Conservation (phyloP, 2,113 vertebrate species). For the western clawed frog (Xenopus tropicalis) region DNA sequence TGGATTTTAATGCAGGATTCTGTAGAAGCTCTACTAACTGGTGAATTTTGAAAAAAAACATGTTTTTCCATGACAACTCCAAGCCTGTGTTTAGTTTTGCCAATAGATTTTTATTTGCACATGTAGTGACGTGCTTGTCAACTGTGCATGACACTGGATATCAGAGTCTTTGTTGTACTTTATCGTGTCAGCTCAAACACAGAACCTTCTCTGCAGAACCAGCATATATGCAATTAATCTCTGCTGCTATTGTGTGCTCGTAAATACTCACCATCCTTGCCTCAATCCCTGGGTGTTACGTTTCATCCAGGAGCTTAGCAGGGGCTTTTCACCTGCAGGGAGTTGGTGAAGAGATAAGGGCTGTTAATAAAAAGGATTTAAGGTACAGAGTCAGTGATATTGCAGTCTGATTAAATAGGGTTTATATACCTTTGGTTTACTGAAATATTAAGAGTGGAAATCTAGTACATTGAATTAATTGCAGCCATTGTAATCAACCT, state of each 20-base stretch:
- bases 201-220: neutral
- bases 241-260: conserved; percentile 3
- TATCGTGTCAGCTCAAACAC: neutral
- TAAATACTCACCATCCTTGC: neutral
- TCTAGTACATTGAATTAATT: too few relatives aligned
- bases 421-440: conserved; percentile 5
- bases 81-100: too few relatives aligned
- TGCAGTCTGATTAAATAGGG: neutral
- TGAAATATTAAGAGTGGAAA: too few relatives aligned
- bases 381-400: neutral
- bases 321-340: conserved; percentile 13
- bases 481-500: too few relatives aligned
- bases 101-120: too few relatives aligned
- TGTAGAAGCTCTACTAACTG: too few relatives aligned
- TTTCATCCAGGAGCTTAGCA: conserved; percentile 28
- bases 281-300: conserved; percentile 7
- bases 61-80: too few relatives aligned
- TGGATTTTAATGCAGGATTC: too few relatives aligned
- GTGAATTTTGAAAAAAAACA: too few relatives aligned
- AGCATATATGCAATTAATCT: conserved; percentile 23
- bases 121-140: too few relatives aligned
- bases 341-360: neutral
- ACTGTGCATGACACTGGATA: too few relatives aligned
- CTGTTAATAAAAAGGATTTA: conserved; percentile 26
- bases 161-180: too few relatives aligned